phyloP scores from a whole-genome alignment of 2,888 invertebrate species.

The Ectemnius cavifrons region DNA sequence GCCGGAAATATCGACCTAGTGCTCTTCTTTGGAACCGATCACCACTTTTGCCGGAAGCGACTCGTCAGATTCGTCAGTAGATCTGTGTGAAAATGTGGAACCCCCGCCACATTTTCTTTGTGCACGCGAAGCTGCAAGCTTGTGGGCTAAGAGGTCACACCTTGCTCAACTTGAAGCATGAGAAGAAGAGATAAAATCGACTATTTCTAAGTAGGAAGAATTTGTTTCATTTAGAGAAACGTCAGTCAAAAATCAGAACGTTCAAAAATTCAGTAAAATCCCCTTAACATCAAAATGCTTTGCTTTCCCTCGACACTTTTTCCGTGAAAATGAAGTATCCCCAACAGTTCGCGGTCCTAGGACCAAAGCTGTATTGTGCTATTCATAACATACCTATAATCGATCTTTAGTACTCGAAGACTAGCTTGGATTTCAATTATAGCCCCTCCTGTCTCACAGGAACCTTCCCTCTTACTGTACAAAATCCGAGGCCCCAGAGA shows the following conservation, averaged over 20 bases:
- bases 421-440: neutral
- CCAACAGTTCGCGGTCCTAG: too few relatives aligned
- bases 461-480: neutral
- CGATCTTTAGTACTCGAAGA: slow-evolving; percentile 7
- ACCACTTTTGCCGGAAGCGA: too few relatives aligned
- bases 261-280: neutral
- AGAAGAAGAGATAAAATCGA: slow-evolving; percentile 24
- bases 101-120: neutral
- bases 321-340: too few relatives aligned
- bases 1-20: slow-evolving; percentile 1
- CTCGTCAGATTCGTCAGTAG: slow-evolving; percentile 1
- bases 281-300: too few relatives aligned
- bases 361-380: too few relatives aligned
- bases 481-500: too few relatives aligned
- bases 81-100: slow-evolving; percentile 10
- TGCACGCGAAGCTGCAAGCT: slow-evolving; percentile 34
- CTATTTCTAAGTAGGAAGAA: neutral
- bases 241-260: neutral
- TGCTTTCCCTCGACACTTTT: too few relatives aligned
- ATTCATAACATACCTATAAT: slow-evolving; percentile 1
- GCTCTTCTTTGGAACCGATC: too few relatives aligned
- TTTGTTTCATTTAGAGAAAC: too few relatives aligned
- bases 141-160: slow-evolving; percentile 22
- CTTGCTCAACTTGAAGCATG: slow-evolving; percentile 48
- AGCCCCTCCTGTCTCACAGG: neutral